A percentile compares a stretch with the other conserved stretches of the same genome.
Evolutionary conservation across 2,888 invertebrate species (phyloP).

Genomic region (Camponotus fellah): DNA sequence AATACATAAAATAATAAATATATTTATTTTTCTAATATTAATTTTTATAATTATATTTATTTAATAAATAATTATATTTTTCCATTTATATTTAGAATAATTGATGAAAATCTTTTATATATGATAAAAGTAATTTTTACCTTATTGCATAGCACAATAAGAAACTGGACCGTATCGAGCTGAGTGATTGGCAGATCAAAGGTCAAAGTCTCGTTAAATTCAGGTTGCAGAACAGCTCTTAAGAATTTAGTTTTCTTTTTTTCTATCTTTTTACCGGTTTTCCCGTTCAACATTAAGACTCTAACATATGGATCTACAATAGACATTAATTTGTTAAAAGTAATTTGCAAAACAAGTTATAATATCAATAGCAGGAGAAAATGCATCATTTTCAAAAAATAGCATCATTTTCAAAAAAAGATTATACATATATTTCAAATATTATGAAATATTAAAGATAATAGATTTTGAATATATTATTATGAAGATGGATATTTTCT

Average conservation of each 20-base stretch:
- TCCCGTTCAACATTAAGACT: conserved; percentile 85
- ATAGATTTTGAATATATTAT: too few relatives aligned
- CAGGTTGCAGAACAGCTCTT: conserved; percentile 80
- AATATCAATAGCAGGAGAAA: neutral
- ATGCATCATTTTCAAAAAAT: too few relatives aligned
- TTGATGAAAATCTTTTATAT: neutral
- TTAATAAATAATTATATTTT: neutral
- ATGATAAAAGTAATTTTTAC: conserved; percentile 65
- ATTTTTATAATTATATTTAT: too few relatives aligned
- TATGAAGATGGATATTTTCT: too few relatives aligned
- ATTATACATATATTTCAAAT: too few relatives aligned
- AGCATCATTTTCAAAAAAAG: too few relatives aligned
- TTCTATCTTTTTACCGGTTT: conserved; percentile 84
- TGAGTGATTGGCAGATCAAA: conserved; percentile 85
- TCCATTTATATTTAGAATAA: neutral
- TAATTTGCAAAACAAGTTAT: conserved; percentile 9
- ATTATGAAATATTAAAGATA: too few relatives aligned
- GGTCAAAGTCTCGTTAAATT: conserved; percentile 86
- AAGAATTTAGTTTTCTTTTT: conserved; percentile 84
- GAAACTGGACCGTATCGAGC: conserved; percentile 84
- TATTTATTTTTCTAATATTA: too few relatives aligned
- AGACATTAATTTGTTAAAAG: neutral
- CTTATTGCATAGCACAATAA: conserved; percentile 83
- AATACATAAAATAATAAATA: neutral
- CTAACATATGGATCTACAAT: conserved; percentile 85